These are phyloP conservation scores for Helogale parvula DNA, from an alignment of 2,113 vertebrate species.

Conservation along the genomic window DNA sequence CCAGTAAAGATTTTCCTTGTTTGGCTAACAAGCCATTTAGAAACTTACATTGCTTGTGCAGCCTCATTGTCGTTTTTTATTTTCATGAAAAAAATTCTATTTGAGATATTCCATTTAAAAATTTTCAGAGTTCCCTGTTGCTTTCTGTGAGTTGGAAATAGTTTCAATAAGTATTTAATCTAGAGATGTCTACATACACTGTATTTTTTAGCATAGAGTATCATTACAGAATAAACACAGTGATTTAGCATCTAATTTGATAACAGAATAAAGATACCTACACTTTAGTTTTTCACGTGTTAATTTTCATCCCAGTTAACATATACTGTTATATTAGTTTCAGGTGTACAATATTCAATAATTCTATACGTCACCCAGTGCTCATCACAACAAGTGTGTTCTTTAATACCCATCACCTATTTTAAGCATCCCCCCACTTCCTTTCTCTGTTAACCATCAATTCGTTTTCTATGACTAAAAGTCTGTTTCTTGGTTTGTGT, in stretches of 20 bases:
- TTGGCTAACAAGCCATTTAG: not conserved
- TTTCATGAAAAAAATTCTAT: not conserved
- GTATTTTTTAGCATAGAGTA: not conserved
- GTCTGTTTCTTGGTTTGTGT: not conserved
- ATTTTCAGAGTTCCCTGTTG: not conserved
- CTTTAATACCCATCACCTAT: too few species aligned
- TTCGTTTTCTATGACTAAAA: not conserved
- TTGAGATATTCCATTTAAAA: not conserved
- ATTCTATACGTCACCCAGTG: too few species aligned
- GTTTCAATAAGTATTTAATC: too few species aligned
- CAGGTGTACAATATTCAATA: too few species aligned
- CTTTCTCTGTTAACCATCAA: too few species aligned
- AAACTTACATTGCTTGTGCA: not conserved
- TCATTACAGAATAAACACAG: not conserved
- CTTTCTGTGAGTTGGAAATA: not conserved
- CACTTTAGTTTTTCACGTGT: not conserved
- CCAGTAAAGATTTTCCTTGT: not conserved
- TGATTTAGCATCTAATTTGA: not conserved
- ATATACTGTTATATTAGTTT: too few species aligned
- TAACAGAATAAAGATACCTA: not conserved
- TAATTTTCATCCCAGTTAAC: not conserved
- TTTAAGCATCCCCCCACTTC: too few species aligned
- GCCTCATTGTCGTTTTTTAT: not conserved
- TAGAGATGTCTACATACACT: not conserved
- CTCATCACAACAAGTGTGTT: too few species aligned